Conservation (phyloP, 92 coral and sea anemone species). For the Bergia puertoricense region DNA sequence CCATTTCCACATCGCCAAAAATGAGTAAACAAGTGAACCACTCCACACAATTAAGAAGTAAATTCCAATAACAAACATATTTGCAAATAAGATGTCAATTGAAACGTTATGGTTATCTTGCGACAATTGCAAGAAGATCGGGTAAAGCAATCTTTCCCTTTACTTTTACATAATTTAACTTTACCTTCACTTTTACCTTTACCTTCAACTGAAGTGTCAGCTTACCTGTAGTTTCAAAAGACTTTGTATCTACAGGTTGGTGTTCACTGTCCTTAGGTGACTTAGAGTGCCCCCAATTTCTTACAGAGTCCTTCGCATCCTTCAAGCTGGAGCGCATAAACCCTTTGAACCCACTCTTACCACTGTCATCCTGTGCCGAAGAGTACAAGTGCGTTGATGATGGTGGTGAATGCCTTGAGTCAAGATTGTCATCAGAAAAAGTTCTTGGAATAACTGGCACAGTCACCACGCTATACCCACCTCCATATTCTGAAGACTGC, state of each 20-base stretch:
- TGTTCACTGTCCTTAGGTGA: constrained; percentile 14
- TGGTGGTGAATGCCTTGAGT: neutral
- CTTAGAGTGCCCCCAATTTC: neutral
- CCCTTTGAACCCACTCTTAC: constrained; percentile 31
- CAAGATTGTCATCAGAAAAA: neutral
- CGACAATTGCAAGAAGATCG: no score
- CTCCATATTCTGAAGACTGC: constrained; percentile 12
- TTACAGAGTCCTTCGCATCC: constrained; percentile 23
- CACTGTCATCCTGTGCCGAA: constrained; percentile 31
- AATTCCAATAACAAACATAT: no score
- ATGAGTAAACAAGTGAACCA: no score
- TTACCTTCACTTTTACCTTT: neutral
- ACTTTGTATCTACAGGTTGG: neutral
- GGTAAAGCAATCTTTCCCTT: no score
- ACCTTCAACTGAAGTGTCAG: neutral
- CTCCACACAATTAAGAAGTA: no score
- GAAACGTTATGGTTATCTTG: no score
- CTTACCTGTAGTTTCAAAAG: constrained; percentile 7
- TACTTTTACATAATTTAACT: neutral
- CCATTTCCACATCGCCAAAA: no score
- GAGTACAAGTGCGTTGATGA: constrained; percentile 13
- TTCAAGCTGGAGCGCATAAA: constrained; percentile 36
- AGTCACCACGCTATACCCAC: constrained; percentile 32
- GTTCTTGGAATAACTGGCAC: constrained; percentile 35
- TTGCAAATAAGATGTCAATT: no score